These are phyloP conservation scores for Sebastes hubbsi DNA, from an alignment of 2,797 vertebrate genomes.

Conservation along the genomic window DNA sequence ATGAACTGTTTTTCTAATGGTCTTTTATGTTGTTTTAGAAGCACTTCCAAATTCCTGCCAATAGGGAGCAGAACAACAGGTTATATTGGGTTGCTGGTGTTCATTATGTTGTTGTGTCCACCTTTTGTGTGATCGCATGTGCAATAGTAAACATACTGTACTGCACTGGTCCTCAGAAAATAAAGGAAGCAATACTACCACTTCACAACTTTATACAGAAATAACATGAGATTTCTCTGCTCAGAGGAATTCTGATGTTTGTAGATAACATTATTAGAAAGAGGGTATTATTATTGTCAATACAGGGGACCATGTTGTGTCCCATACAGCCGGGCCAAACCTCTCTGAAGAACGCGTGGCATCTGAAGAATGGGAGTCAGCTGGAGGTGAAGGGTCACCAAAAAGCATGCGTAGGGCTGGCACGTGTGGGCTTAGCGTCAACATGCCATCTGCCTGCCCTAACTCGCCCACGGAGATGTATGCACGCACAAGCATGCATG, in stretches of 20 bases:
- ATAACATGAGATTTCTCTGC: neutral
- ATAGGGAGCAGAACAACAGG: too few species aligned
- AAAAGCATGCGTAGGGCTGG: slow-evolving; percentile 54
- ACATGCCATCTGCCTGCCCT: slow-evolving; percentile 69
- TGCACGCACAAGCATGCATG: slow-evolving; percentile 41
- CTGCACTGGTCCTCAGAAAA: neutral
- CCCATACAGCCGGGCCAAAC: slow-evolving; percentile 43
- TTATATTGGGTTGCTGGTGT: too few species aligned
- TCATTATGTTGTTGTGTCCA: neutral
- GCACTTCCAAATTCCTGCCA: too few species aligned
- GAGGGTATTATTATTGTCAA: slow-evolving; percentile 4
- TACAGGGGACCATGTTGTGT: slow-evolving; percentile 22
- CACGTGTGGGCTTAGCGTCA: slow-evolving; percentile 72
- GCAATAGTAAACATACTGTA: neutral
- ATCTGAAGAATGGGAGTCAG: slow-evolving; percentile 75
- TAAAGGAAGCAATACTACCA: neutral
- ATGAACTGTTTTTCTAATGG: neutral
- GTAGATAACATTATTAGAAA: neutral
- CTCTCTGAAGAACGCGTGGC: slow-evolving; percentile 66
- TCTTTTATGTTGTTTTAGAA: too few species aligned
- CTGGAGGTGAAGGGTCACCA: slow-evolving; percentile 76
- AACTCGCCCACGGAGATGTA: slow-evolving; percentile 62
- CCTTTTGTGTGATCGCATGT: neutral
- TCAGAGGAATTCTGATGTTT: slow-evolving; percentile 1
- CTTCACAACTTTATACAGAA: neutral